A percentile compares a stretch with the other conserved stretches of the same genome.
These are phyloP conservation scores for Stenodema calcarata DNA, from an alignment of 2,888 invertebrate genomes.

Conservation along the genomic window DNA sequence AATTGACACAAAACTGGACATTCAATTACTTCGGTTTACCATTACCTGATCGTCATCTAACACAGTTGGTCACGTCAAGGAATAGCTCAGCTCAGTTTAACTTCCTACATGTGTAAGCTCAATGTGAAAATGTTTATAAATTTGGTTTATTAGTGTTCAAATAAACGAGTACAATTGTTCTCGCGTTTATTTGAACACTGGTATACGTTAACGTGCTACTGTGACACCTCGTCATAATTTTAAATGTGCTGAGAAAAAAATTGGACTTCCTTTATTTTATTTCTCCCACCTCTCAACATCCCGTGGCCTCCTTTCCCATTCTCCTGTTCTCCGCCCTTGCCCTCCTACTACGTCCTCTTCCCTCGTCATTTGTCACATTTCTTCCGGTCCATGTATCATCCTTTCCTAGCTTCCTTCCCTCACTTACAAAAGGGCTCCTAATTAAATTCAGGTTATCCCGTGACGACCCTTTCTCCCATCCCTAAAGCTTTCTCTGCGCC, in stretches of 20 bases:
- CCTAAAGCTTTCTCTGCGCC: background rate
- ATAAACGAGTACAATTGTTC: too few species aligned
- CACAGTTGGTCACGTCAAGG: too few species aligned
- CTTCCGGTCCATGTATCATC: conserved; percentile 52
- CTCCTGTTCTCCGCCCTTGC: background rate
- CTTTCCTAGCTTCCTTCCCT: conserved; percentile 42
- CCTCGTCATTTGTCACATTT: conserved; percentile 50
- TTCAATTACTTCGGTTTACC: too few species aligned
- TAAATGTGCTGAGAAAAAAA: background rate
- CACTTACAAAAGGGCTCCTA: conserved; percentile 29
- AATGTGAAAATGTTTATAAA: too few species aligned
- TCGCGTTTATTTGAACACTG: too few species aligned
- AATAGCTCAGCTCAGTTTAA: too few species aligned
- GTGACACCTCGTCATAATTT: too few species aligned
- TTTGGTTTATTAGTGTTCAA: too few species aligned
- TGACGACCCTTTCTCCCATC: background rate
- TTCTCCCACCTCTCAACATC: background rate
- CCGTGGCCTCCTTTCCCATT: background rate
- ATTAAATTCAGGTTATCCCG: conserved; percentile 46
- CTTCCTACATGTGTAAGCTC: too few species aligned
- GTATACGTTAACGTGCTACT: too few species aligned
- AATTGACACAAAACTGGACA: too few species aligned
- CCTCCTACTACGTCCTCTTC: background rate
- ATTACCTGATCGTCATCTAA: too few species aligned
- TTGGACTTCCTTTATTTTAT: background rate